phyloP scores from a whole-genome alignment of 1,140 invertebrate genomes.

The Sitodiplosis mosellana region DNA sequence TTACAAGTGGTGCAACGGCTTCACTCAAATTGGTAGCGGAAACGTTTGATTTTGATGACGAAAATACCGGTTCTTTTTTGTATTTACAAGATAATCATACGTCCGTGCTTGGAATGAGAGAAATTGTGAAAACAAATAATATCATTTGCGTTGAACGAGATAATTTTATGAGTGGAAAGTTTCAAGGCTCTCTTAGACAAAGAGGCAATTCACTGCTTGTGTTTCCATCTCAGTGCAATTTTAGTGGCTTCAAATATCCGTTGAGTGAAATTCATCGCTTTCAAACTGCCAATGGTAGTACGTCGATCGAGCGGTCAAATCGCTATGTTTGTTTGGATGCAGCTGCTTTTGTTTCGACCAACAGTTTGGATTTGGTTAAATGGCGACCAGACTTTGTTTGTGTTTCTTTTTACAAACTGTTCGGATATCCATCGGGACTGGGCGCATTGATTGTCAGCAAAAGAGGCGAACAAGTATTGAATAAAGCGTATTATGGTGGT shows the following conservation, averaged over 20 bases:
- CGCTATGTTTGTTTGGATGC: conserved; percentile 81
- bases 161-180: conserved; percentile 25
- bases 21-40: conserved; percentile 71
- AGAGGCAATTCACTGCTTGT: conserved; percentile 49
- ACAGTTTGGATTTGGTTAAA: conserved; percentile 49
- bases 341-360: conserved; percentile 63
- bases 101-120: conserved; percentile 81
- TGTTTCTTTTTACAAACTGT: conserved; percentile 95
- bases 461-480: conserved; percentile 36
- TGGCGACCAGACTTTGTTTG: conserved; percentile 74
- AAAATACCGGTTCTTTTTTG: conserved; percentile 33
- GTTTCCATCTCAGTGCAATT: conserved; percentile 88
- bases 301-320: conserved; percentile 24
- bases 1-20: conserved; percentile 76
- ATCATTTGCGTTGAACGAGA: conserved; percentile 32
- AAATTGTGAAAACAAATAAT: conserved; percentile 31
- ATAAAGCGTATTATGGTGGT: conserved; percentile 76
- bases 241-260: conserved; percentile 79
- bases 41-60: conserved; percentile 43
- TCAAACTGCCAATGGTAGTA: conserved; percentile 38
- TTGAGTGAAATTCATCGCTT: conserved; percentile 48
- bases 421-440: conserved; percentile 89
- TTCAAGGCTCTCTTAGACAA: not conserved
- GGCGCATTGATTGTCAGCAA: conserved; percentile 73
- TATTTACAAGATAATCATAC: conserved; percentile 89